These are phyloP conservation scores for Tetragonula carbonaria DNA, from an alignment of 2,888 invertebrate species.

Conservation along the genomic window DNA sequence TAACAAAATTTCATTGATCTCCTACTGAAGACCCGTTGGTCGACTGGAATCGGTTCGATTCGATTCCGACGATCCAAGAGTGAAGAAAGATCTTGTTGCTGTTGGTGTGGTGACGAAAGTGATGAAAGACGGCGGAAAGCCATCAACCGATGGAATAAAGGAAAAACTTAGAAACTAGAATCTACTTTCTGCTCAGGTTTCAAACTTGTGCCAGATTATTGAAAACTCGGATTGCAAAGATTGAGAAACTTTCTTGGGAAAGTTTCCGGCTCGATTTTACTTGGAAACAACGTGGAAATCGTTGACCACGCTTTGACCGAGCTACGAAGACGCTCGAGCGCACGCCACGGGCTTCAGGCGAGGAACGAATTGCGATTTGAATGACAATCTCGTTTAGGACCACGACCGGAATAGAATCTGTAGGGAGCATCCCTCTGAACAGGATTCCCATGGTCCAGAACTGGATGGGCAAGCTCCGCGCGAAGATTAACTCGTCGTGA, in stretches of 20 bases:
- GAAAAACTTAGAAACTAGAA: neutral
- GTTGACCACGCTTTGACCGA: constrained; percentile 6
- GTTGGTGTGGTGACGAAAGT: no score
- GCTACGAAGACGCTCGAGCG: constrained; percentile 16
- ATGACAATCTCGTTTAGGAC: constrained; percentile 57
- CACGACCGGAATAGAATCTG: constrained; percentile 23
- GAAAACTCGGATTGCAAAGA: constrained; percentile 20
- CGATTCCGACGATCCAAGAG: no score
- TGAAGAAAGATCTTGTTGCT: no score
- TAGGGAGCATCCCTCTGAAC: constrained; percentile 60
- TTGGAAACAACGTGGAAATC: constrained; percentile 9
- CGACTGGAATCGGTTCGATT: neutral
- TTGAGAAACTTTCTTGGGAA: constrained; percentile 5
- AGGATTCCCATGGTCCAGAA: constrained; percentile 71
- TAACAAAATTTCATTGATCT: neutral
- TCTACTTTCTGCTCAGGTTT: neutral
- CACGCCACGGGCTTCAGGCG: constrained; percentile 17
- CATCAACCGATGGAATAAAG: neutral
- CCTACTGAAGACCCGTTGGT: neutral
- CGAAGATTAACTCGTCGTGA: constrained; percentile 69
- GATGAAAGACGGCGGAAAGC: no score
- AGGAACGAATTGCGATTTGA: constrained; percentile 47
- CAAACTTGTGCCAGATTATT: constrained; percentile 18
- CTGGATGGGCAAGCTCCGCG: constrained; percentile 70
- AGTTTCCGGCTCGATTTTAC: neutral